Evolutionary conservation across 2,888 invertebrate genomes (phyloP).

Genomic region (Macropis europaea): DNA sequence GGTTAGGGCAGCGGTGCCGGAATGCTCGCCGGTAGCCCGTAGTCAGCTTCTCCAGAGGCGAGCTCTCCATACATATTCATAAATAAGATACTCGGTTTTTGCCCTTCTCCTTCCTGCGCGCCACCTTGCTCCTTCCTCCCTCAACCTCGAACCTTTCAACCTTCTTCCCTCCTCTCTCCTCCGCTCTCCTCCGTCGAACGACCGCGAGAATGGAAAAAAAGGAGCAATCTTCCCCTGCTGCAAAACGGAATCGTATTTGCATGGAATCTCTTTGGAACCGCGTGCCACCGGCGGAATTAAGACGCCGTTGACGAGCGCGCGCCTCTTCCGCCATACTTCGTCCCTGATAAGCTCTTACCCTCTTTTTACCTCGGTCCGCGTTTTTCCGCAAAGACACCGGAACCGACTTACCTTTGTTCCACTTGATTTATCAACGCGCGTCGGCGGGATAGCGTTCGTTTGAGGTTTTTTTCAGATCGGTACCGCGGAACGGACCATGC

Average conservation of each 20-base stretch:
- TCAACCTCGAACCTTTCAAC: background rate
- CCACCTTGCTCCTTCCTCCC: background rate
- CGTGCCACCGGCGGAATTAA: slow-evolving; percentile 65
- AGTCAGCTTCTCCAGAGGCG: slow-evolving; percentile 51
- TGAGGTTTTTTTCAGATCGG: too few relatives aligned
- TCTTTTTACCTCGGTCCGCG: background rate
- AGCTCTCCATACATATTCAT: slow-evolving; percentile 74
- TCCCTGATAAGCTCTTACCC: slow-evolving; percentile 21
- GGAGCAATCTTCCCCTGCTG: too few relatives aligned
- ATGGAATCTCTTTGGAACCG: slow-evolving; percentile 60
- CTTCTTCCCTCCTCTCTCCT: background rate
- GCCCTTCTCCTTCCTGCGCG: slow-evolving; percentile 1
- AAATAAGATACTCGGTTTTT: slow-evolving; percentile 70
- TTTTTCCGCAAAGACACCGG: background rate
- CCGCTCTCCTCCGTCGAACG: slow-evolving; percentile 11
- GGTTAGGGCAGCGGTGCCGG: slow-evolving; percentile 36
- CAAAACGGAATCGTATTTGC: slow-evolving; percentile 65
- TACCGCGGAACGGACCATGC: background rate
- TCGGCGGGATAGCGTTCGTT: too few relatives aligned
- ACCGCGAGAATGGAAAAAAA: background rate
- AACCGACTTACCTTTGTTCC: background rate
- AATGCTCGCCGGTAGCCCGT: slow-evolving; percentile 28
- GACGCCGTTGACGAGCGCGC: slow-evolving; percentile 65
- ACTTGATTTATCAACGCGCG: slow-evolving; percentile 28
- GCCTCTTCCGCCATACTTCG: background rate